Conservation (phyloP, 2,113 vertebrate genomes). For the Thymallus thymallus region DNA sequence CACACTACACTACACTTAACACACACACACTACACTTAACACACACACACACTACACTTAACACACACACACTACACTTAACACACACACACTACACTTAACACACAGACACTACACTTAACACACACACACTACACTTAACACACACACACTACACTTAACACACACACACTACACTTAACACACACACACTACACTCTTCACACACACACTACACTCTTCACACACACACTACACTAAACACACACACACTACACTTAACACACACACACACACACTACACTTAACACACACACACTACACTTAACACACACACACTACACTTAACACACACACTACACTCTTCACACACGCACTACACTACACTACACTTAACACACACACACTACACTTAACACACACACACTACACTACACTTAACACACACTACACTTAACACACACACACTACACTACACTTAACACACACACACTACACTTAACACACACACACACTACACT, state of each 20-base stretch:
- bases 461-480: neutral
- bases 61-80: slow-evolving; percentile 1
- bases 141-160: slow-evolving; percentile 6
- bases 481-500: too few relatives aligned
- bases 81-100: slow-evolving; percentile 8
- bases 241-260: neutral
- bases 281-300: neutral
- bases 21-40: neutral
- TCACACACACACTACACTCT: slow-evolving; percentile 3
- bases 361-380: neutral
- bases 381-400: neutral
- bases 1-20: slow-evolving; percentile 1
- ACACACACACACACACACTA: slow-evolving; percentile 10
- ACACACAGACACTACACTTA: too few relatives aligned
- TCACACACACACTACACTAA: neutral
- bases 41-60: neutral
- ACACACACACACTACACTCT: neutral
- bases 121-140: neutral
- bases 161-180: neutral
- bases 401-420: too few relatives aligned
- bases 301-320: neutral
- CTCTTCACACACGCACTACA: too few relatives aligned
- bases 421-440: neutral
- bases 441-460: neutral
- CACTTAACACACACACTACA: too few relatives aligned